Evolutionary conservation across 2,797 vertebrate species (phyloP).

Genomic region (Pseudochromis fuscus): DNA sequence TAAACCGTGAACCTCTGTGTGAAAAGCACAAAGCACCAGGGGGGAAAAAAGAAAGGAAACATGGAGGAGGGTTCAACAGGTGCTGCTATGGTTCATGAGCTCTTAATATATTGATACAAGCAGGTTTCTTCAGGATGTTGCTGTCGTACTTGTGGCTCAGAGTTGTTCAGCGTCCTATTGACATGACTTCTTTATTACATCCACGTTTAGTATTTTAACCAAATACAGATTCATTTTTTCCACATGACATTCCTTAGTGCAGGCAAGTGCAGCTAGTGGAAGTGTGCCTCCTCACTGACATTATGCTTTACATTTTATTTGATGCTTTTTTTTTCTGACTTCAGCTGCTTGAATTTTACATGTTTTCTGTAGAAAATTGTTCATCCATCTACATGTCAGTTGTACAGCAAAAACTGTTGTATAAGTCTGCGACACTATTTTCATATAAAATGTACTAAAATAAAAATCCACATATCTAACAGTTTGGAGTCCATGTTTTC

Average conservation of each 20-base stretch:
- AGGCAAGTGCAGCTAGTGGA: constrained; percentile 55
- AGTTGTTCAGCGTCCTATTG: constrained; percentile 6
- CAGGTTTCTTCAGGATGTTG: constrained; percentile 22
- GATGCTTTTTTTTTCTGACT: constrained; percentile 34
- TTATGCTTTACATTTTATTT: constrained; percentile 33
- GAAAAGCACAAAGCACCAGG: constrained; percentile 57
- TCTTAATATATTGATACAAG: constrained; percentile 24
- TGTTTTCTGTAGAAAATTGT: constrained; percentile 43
- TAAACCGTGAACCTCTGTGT: constrained; percentile 20
- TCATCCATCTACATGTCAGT: constrained; percentile 54
- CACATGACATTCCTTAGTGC: constrained; percentile 49
- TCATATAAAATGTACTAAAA: constrained; percentile 82
- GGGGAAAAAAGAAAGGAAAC: neutral
- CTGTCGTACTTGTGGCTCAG: constrained; percentile 5
- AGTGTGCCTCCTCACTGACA: constrained; percentile 47
- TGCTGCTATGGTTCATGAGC: constrained; percentile 37
- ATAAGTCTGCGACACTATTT: constrained; percentile 80
- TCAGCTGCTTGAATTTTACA: constrained; percentile 52
- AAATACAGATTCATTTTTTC: constrained; percentile 31
- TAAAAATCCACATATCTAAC: constrained; percentile 76
- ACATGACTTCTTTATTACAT: constrained; percentile 11
- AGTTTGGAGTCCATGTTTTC: constrained; percentile 17
- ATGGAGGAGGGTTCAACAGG: constrained; percentile 16
- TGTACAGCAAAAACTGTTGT: constrained; percentile 80
- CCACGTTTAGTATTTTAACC: constrained; percentile 25